A percentile compares a stretch with the other conserved stretches of the same genome.
These are phyloP conservation scores for Forficula auricularia DNA, from an alignment of 1,140 invertebrate genomes.

Conservation along the genomic window DNA sequence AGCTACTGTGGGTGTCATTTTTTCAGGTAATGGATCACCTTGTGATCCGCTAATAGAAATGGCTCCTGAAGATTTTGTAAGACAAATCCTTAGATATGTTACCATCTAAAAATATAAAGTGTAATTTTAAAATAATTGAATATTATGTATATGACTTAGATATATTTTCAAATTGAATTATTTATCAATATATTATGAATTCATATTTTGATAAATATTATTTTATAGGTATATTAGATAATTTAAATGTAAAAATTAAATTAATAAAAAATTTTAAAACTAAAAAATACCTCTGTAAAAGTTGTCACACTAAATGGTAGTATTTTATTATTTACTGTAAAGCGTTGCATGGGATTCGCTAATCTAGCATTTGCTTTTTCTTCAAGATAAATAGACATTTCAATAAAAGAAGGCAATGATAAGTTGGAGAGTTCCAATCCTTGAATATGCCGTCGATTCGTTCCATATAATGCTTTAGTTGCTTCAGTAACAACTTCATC, in stretches of 20 bases:
- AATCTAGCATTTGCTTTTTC: constrained; percentile 41
- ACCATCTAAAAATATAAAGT: constrained; percentile 38
- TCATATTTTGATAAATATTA: no score
- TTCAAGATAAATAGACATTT: constrained; percentile 42
- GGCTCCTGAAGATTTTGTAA: constrained; percentile 30
- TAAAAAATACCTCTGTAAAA: constrained; percentile 37
- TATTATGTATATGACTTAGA: no score
- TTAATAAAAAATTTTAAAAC: constrained; percentile 5
- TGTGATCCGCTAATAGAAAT: constrained; percentile 16
- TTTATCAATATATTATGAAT: no score
- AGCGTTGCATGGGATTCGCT: constrained; percentile 32
- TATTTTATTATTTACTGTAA: constrained; percentile 40
- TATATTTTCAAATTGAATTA: no score
- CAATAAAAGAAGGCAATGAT: constrained; percentile 36
- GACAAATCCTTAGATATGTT: constrained; percentile 55
- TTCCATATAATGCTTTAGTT: constrained; percentile 45
- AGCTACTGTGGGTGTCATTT: constrained; percentile 38
- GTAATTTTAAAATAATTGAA: no score
- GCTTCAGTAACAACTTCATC: constrained; percentile 60
- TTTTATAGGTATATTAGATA: no score
- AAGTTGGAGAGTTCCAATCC: constrained; percentile 11
- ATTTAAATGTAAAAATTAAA: constrained; percentile 4
- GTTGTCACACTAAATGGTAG: constrained; percentile 44
- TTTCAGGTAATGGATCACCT: constrained; percentile 26
- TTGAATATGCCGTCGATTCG: not conserved